Evolutionary conservation across 2,888 invertebrate species (phyloP), one percentile per base, ranked within the genome.

Genomic region (Deladenus siricidicola): DNA sequence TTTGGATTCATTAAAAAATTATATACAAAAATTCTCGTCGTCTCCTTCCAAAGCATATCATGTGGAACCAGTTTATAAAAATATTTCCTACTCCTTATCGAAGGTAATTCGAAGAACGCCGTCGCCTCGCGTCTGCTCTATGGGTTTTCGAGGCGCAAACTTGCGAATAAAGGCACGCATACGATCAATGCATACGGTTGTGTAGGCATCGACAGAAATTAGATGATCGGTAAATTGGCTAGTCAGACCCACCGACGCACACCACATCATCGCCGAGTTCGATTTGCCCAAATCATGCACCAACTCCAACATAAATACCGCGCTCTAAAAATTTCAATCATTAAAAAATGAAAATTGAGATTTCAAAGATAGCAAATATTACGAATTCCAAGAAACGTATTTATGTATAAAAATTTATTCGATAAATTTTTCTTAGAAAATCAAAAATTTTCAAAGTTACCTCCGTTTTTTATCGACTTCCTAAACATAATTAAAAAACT

Each of bases 231-330:
- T 65, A 29, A 61, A 64, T 43, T 70, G 66, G 55, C 70, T 72
- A 44, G 68, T 70, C 34, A 76, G 57, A 1, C 73, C 76, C 23
- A 76, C 70, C 0, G 72, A 65, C 0, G 76, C 70, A 26, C 67
- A 67, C 76, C 76, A 76, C 59, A 72, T 63, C 23, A 65, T 54
- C 45, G 72, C 74, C 8, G 74, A 69, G 6, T 65, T 65, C 4
- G 68, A 59, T 60, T 70, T 60, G 34, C 71, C 69, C 55, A 75
- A 55, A 21, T 65, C 64, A 17, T 71, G 66, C 4, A 60, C 43
- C 45, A 60, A 21, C 26, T 44, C 56, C 14, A 60, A 8, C 45
- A 60, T 54, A 45, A 60, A 60, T 17, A 60, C 60, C 30, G 58
- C 58, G 54, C 56, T 56, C 56, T 55, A 56, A 56, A 56, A 52